A percentile compares a stretch with the other conserved stretches of the same genome.
Conservation (phyloP, 2,113 vertebrate genomes). For the Micromys minutus region DNA sequence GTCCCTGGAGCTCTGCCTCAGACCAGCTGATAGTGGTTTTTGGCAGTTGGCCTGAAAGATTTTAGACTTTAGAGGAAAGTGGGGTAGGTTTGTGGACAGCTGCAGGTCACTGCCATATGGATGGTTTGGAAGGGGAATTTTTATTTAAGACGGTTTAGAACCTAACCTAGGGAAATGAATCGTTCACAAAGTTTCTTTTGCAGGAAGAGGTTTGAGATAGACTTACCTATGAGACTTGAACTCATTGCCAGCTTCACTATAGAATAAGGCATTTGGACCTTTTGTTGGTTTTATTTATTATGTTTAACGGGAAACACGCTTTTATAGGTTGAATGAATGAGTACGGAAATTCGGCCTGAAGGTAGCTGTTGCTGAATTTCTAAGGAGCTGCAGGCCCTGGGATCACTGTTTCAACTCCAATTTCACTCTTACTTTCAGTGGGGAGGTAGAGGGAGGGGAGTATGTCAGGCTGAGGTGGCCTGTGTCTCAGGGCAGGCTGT, state of each 20-base stretch:
- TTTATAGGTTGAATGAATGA: background rate
- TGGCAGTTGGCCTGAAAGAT: constrained; percentile 36
- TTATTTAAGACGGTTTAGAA: background rate
- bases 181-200: background rate
- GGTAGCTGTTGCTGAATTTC: background rate
- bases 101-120: background rate
- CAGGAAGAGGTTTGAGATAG: background rate
- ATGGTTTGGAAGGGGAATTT: background rate
- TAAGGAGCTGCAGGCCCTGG: background rate
- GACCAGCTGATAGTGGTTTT: constrained; percentile 43
- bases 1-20: constrained; percentile 12
- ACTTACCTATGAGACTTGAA: background rate
- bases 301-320: background rate
- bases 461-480: background rate
- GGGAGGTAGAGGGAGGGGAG: too few species aligned
- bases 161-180: background rate
- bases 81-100: background rate
- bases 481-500: background rate
- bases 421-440: background rate
- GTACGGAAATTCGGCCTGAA: background rate
- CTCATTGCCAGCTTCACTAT: background rate
- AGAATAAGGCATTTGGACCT: background rate
- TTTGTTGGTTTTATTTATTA: background rate
- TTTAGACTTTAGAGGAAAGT: constrained; percentile 11
- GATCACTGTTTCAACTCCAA: background rate